These are phyloP conservation scores for Ectropis crepuscularia DNA, from an alignment of 2,888 invertebrate species.

Conservation along the genomic window DNA sequence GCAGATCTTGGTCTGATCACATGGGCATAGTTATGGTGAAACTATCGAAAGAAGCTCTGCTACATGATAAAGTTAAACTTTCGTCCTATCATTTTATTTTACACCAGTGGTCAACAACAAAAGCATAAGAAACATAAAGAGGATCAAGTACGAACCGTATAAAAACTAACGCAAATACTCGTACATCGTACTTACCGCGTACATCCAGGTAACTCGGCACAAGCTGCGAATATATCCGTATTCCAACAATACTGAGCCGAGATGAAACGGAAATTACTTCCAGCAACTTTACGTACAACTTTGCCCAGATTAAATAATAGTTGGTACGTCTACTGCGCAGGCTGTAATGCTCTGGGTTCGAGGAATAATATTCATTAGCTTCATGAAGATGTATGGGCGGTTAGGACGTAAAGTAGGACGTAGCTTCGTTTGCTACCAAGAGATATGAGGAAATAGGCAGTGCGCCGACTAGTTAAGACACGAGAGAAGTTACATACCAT, in stretches of 20 bases:
- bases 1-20: too few relatives aligned
- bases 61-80: too few relatives aligned
- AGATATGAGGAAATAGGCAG: slow-evolving; percentile 14
- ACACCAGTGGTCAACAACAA: too few relatives aligned
- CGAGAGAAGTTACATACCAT: too few relatives aligned
- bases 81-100: too few relatives aligned
- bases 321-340: slow-evolving; percentile 3
- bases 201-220: slow-evolving; percentile 1
- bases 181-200: too few relatives aligned
- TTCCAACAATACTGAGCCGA: slow-evolving; percentile 38
- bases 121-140: too few relatives aligned
- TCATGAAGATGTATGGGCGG: slow-evolving; percentile 12
- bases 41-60: too few relatives aligned
- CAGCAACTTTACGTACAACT: slow-evolving; percentile 38
- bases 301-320: slow-evolving; percentile 11
- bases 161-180: too few relatives aligned
- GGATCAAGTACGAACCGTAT: too few relatives aligned
- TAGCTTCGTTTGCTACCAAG: slow-evolving; percentile 1
- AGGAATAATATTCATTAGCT: slow-evolving; percentile 23
- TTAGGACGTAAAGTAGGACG: slow-evolving; percentile 5
- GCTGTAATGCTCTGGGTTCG: slow-evolving; percentile 15
- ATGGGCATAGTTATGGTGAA: too few relatives aligned
- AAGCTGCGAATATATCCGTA: slow-evolving; percentile 3
- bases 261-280: slow-evolving; percentile 46
- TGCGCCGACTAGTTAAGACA: not conserved